Conservation (phyloP, 2,113 vertebrate species). For the Saccopteryx leptura region DNA sequence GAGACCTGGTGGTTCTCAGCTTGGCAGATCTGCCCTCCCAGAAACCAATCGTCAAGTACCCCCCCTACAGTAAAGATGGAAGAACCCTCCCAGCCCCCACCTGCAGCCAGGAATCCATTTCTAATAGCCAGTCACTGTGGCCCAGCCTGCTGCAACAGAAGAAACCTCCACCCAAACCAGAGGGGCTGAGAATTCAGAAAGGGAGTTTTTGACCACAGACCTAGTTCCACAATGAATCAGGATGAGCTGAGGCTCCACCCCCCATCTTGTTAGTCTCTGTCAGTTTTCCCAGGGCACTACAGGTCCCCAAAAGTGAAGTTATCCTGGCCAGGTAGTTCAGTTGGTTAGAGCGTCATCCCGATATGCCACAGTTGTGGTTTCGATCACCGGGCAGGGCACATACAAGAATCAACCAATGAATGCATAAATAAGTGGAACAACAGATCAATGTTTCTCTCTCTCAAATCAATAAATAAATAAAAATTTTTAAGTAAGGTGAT, state of each 20-base stretch:
- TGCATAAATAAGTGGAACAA: too few species aligned
- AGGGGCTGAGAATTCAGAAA: conserved; percentile 18
- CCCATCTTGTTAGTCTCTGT: background rate
- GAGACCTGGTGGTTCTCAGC: background rate
- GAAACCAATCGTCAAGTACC: background rate
- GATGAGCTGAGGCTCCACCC: background rate
- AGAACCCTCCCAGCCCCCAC: background rate
- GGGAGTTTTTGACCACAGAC: conserved; percentile 45
- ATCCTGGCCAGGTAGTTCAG: too few species aligned
- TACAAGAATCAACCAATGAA: too few species aligned
- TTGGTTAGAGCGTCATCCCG: too few species aligned
- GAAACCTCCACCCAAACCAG: background rate
- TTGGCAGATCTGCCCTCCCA: background rate
- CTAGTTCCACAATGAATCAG: conserved; percentile 54
- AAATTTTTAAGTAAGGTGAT: background rate
- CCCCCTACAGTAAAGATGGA: background rate
- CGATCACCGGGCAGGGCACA: too few species aligned
- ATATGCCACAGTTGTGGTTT: too few species aligned
- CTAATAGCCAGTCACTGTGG: background rate
- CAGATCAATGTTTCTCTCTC: too few species aligned
- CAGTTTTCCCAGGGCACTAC: background rate
- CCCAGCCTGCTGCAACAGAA: background rate
- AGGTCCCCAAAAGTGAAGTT: background rate
- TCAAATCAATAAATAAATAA: too few species aligned
- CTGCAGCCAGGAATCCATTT: background rate